Conservation (phyloP, 64 coral and sea anemone species). For the Hydrozoanthus tunicans region DNA sequence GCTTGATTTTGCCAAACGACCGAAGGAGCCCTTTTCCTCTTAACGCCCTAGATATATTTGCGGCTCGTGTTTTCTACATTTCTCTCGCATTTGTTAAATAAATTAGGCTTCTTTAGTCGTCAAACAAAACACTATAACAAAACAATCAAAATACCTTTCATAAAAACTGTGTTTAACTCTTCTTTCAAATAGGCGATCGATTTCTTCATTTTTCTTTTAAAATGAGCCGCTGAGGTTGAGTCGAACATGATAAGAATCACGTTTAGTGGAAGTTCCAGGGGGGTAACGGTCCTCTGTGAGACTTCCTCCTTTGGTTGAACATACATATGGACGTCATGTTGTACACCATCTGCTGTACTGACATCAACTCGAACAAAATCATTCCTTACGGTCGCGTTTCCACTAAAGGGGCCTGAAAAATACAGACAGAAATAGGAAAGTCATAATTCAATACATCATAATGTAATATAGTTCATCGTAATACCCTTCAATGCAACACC, state of each 20-base stretch:
- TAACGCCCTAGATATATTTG: too few species aligned
- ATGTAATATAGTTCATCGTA: not conserved
- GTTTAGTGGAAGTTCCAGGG: conserved; percentile 49
- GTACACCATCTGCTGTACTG: not conserved
- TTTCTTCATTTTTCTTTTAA: conserved; percentile 63
- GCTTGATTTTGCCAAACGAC: too few species aligned
- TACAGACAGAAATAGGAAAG: not conserved
- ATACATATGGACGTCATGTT: conserved; percentile 63
- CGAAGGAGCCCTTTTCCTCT: too few species aligned
- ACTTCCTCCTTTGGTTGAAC: conserved; percentile 57
- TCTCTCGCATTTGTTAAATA: too few species aligned
- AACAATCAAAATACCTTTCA: conserved; percentile 21
- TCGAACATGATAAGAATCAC: conserved; percentile 81
- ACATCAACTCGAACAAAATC: conserved; percentile 62
- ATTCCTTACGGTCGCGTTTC: conserved; percentile 33
- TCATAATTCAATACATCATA: not conserved
- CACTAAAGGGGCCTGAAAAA: conserved; percentile 22
- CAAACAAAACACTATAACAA: not conserved
- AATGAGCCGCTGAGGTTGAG: conserved; percentile 77
- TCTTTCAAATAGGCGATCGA: conserved; percentile 42
- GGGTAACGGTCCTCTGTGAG: conserved; percentile 25
- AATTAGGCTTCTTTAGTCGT: too few species aligned
- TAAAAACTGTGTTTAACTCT: conserved; percentile 34
- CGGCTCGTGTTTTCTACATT: too few species aligned
- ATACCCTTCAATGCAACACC: not conserved